These are phyloP conservation scores for Cavia aperea DNA, from an alignment of 2,113 vertebrate species.

Conservation along the genomic window DNA sequence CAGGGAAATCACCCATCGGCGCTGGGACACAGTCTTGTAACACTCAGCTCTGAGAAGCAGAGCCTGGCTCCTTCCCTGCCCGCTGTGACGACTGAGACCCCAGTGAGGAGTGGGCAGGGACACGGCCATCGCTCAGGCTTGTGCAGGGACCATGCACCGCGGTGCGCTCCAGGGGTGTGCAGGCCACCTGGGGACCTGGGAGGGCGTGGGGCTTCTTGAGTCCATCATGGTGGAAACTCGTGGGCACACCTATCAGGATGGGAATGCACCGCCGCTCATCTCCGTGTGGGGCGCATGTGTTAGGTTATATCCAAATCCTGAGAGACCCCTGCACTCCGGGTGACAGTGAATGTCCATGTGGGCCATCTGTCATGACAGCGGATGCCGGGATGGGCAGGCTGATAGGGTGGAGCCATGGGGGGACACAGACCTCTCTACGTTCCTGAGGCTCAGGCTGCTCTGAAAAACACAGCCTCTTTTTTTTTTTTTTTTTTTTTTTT, in stretches of 20 bases:
- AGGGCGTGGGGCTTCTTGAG: background rate
- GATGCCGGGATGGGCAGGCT: rapidly evolving
- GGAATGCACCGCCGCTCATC: background rate
- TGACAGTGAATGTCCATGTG: background rate
- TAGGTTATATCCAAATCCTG: background rate
- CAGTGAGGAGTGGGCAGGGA: rapidly evolving
- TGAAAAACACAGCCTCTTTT: rapidly evolving
- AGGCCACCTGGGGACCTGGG: background rate
- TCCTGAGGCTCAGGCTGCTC: background rate
- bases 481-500: rapidly evolving
- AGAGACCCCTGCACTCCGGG: background rate
- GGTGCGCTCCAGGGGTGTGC: rapidly evolving
- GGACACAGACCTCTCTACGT: rapidly evolving
- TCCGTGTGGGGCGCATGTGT: background rate
- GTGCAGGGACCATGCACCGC: rapidly evolving
- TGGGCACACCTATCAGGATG: rapidly evolving
- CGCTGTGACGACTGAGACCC: no score
- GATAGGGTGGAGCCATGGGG: rapidly evolving
- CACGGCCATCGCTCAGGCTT: rapidly evolving
- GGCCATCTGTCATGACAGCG: background rate
- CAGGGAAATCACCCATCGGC: background rate
- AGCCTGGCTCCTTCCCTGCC: background rate
- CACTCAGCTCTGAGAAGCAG: background rate
- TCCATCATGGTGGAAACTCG: rapidly evolving
- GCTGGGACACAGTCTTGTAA: background rate